Evolutionary conservation across 1,140 invertebrate species (phyloP), one percentile per base, ranked within the genome.

Genomic region (Notospermus geniculatus): DNA sequence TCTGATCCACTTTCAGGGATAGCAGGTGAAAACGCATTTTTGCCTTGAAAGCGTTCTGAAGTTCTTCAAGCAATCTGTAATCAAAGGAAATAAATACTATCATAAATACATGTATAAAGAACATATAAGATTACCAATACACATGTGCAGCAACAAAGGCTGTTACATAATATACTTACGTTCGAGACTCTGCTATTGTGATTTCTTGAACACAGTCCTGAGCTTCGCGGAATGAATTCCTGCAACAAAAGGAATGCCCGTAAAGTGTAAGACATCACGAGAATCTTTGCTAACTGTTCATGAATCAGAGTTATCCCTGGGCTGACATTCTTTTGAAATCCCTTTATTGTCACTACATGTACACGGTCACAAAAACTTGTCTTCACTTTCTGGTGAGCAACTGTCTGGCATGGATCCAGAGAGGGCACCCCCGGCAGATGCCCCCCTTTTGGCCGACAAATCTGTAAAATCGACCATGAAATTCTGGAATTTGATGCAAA

Each of bases 1-100:
- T 36, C n/a, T 5, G 46, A 7, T 23, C 46, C n/a, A 23, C n/a
- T 27, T n/a, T 50, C 46, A 80, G 78, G 67, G 75, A 80, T 70
- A 78, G 73, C 57, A 78, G 63, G 62, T 80, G 76, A 59, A 77
- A 72, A 43, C 73, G 77, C 75, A 80, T 78, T 50, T 70, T 63
- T 17, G 74, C 69, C 62, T 75, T 71, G 62, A 75, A 76, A 32
- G 71, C 66, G 43, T 71, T 72, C 54, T 74, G 56, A n/a, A 75
- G 60, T 15, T 75, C 68, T 22, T 71, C 71, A 19, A 75, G 57
- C 45, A 72, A 59, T 59, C 75, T 78, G 67, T 15, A 69, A 68
- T 32, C 17, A 19, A 23, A 22, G 17, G 25, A 22, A 27, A 46
- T 29, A 41, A 65, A n/a, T n/a, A n/a, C n/a, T n/a, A n/a, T n/a